Evolutionary conservation across 2,113 vertebrate genomes (phyloP).

Genomic region (Halichoeres trimaculatus): DNA sequence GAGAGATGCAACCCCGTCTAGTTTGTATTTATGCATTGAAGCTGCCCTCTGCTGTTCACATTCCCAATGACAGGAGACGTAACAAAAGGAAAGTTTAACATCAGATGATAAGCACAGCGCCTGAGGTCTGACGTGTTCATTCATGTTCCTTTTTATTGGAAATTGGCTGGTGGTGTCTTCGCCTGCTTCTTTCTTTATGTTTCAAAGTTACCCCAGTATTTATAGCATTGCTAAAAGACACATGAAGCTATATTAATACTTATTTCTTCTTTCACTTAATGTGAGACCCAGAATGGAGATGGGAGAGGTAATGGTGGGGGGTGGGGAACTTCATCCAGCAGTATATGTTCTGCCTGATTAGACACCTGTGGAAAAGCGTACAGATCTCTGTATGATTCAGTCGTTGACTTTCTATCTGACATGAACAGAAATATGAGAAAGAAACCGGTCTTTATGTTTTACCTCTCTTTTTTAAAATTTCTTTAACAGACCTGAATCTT

Average conservation of each 20-base stretch:
- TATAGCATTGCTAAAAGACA: constrained; percentile 28
- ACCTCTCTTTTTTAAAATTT: no score
- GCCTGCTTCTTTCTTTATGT: background rate
- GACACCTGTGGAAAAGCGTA: constrained; percentile 51
- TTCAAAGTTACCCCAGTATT: constrained; percentile 17
- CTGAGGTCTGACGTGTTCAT: background rate
- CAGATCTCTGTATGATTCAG: constrained; percentile 4
- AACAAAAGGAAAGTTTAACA: constrained; percentile 64
- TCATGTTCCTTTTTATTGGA: background rate
- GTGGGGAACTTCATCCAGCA: background rate
- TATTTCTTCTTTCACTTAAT: constrained; percentile 7
- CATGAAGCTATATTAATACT: constrained; percentile 27
- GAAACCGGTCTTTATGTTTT: no score
- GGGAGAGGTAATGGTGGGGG: constrained; percentile 23
- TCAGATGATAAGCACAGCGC: constrained; percentile 17
- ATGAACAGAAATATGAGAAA: background rate
- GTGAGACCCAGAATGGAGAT: constrained; percentile 18
- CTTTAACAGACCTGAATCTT: no score
- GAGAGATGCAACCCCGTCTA: constrained; percentile 58
- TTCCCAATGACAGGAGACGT: constrained; percentile 77
- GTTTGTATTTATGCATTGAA: constrained; percentile 84
- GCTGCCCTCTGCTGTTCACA: constrained; percentile 86
- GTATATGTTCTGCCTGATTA: constrained; percentile 43
- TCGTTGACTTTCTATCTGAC: background rate
- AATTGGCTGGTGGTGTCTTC: background rate